phyloP scores from a whole-genome alignment of 1,140 invertebrate genomes.

The Eufriesea mexicana region DNA sequence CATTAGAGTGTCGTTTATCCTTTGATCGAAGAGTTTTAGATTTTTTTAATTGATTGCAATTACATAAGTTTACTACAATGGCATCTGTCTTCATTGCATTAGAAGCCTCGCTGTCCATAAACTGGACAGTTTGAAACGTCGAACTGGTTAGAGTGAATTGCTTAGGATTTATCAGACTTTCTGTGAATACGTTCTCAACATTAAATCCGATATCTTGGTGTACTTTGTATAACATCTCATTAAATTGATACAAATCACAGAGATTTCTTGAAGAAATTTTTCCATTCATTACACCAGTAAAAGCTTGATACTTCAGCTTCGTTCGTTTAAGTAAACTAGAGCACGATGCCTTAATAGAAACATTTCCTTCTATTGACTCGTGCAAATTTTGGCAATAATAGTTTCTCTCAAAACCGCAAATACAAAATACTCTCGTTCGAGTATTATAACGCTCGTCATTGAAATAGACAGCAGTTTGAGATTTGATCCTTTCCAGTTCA shows the following conservation, averaged over 20 bases:
- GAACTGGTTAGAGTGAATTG: conserved; percentile 1
- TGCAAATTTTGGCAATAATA: conserved; percentile 21
- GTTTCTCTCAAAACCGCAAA: background rate
- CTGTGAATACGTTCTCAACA: conserved; percentile 2
- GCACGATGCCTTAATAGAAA: conserved; percentile 23
- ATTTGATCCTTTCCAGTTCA: conserved; percentile 23
- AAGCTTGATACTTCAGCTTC: conserved; percentile 5
- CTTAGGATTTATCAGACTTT: conserved; percentile 30
- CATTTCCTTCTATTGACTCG: conserved; percentile 26
- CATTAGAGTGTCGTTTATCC: background rate
- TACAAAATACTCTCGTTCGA: background rate
- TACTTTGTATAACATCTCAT: conserved; percentile 28
- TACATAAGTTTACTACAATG: background rate
- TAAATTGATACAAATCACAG: conserved; percentile 27
- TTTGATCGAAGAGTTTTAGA: background rate
- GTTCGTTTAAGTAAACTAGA: conserved; percentile 39
- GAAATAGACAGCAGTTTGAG: background rate
- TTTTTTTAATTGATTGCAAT: background rate
- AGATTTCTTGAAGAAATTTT: conserved; percentile 9
- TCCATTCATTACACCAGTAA: background rate
- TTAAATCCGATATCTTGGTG: conserved; percentile 16
- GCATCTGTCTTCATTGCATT: background rate
- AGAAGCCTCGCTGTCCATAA: conserved; percentile 1
- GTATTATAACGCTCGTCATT: background rate
- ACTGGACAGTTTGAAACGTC: conserved; percentile 34